Evolutionary conservation across 1,140 invertebrate genomes (phyloP).

Genomic region (Mycetomoellerius zeteki): DNA sequence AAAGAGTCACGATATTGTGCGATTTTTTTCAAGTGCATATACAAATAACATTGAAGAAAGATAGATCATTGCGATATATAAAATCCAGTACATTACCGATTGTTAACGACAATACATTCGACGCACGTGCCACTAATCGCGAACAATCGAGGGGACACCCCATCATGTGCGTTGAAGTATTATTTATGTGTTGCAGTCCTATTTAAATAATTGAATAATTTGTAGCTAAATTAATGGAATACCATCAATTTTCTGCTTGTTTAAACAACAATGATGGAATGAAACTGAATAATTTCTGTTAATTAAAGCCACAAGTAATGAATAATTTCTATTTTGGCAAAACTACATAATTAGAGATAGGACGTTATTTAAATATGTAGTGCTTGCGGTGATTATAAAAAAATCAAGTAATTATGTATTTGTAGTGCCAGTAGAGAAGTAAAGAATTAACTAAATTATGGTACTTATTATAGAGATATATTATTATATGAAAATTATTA

Average conservation of each 20-base stretch:
- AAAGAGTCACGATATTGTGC: not conserved
- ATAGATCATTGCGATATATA: not conserved
- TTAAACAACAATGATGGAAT: conserved; percentile 57
- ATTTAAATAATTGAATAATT: conserved; percentile 58
- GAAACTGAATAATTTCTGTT: conserved; percentile 50
- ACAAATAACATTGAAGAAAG: not conserved
- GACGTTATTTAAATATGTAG: conserved; percentile 7
- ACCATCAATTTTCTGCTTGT: conserved; percentile 45
- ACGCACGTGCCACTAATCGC: conserved; percentile 2
- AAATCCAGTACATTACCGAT: not conserved
- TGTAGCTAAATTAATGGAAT: conserved; percentile 47
- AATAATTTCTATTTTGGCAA: conserved; percentile 37
- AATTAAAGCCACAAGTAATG: conserved; percentile 23
- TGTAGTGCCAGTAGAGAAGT: not conserved
- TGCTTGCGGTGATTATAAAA: not conserved
- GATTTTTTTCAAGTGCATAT: not conserved
- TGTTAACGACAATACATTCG: conserved; percentile 9
- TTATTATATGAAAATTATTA: not conserved
- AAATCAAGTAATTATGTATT: not conserved
- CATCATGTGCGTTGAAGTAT: conserved; percentile 11
- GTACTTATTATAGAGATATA: not conserved
- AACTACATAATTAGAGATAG: conserved; percentile 29
- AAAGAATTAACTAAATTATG: not conserved
- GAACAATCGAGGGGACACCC: conserved; percentile 17
- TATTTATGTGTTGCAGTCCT: conserved; percentile 5